Conservation (phyloP, 1,140 invertebrate species). For the Drosophila nigrodunni region DNA sequence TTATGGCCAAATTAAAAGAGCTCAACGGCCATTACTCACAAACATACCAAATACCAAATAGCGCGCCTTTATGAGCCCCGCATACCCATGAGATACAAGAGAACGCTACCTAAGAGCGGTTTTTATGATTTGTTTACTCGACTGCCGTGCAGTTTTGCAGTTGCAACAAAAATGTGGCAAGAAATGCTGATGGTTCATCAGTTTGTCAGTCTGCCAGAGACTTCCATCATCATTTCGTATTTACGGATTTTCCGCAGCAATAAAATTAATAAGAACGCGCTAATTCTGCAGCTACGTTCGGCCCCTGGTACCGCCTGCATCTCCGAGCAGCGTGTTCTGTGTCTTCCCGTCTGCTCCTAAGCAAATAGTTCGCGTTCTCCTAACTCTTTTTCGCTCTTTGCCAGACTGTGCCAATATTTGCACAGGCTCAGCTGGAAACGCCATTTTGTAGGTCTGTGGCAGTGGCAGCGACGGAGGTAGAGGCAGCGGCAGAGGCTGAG, state of each 20-base stretch:
- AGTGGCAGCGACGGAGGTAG: too few species aligned
- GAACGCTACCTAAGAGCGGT: constrained; percentile 60
- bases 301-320: constrained; percentile 17
- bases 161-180: constrained; percentile 4
- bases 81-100: neutral
- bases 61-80: constrained; percentile 27
- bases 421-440: constrained; percentile 51
- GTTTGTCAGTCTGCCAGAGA: constrained; percentile 31
- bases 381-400: constrained; percentile 54
- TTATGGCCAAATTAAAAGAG: constrained; percentile 52
- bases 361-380: constrained; percentile 55
- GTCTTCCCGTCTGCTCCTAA: constrained; percentile 52
- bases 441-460: constrained; percentile 56
- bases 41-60: neutral
- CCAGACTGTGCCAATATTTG: constrained; percentile 76
- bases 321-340: neutral
- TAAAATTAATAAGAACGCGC: constrained; percentile 84
- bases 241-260: constrained; percentile 73
- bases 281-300: constrained; percentile 71
- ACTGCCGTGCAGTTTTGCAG: constrained; percentile 34
- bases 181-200: constrained; percentile 1
- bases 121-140: constrained; percentile 80
- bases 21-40: constrained; percentile 49
- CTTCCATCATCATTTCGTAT: constrained; percentile 59
- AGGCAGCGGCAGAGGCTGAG: neutral